Evolutionary conservation across 2,113 vertebrate genomes (phyloP).

Genomic region (Thalassoma bifasciatum): DNA sequence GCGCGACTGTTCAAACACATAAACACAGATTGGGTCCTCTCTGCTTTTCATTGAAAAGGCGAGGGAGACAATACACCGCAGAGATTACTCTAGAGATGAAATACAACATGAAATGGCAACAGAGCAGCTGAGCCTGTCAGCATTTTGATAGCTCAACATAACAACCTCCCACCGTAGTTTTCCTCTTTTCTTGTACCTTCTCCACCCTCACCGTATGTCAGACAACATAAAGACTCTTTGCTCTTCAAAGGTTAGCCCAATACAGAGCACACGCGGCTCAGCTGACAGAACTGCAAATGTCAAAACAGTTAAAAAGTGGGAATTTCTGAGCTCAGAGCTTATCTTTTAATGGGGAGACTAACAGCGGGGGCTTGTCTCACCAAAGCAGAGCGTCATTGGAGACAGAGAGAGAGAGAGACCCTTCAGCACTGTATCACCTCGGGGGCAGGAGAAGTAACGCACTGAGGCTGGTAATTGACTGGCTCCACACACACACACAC

Average conservation of each 20-base stretch:
- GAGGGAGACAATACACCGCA: conserved; percentile 27
- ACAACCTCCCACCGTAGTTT: conserved; percentile 42
- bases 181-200: conserved; percentile 38
- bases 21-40: conserved; percentile 52
- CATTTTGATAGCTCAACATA: conserved; percentile 51
- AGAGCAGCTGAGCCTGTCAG: conserved; percentile 48
- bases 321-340: conserved; percentile 25
- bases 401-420: conserved; percentile 10
- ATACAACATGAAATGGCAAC: conserved; percentile 65
- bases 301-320: conserved; percentile 52
- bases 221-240: conserved; percentile 54
- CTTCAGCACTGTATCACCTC: conserved; percentile 48
- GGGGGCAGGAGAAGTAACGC: conserved; percentile 15
- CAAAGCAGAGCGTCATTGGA: conserved; percentile 19
- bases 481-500: not conserved
- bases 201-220: conserved; percentile 52
- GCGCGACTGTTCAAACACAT: conserved; percentile 52
- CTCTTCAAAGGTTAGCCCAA: conserved; percentile 72
- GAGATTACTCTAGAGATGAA: conserved; percentile 64
- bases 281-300: conserved; percentile 61
- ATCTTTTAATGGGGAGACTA: conserved; percentile 33
- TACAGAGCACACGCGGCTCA: conserved; percentile 48
- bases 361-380: conserved; percentile 4
- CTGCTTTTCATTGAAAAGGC: conserved; percentile 40
- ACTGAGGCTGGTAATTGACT: conserved; percentile 9